Evolutionary conservation across 1,140 invertebrate genomes (phyloP).

Genomic region (Agrypnia vestita): DNA sequence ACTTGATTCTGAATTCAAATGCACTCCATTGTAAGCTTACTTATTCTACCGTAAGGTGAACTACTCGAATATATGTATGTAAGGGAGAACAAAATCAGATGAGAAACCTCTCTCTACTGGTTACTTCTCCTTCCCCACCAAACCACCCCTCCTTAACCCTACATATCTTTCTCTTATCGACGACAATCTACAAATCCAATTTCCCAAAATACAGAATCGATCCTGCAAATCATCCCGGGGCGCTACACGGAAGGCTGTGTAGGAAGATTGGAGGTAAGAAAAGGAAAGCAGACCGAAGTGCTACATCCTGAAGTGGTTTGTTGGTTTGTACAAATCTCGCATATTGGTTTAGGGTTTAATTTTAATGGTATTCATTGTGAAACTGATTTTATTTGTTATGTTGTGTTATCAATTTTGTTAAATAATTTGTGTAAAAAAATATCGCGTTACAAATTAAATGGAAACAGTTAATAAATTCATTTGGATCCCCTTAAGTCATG

Average conservation of each 20-base stretch:
- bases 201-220: slow-evolving; percentile 73
- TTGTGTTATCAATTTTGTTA: not conserved
- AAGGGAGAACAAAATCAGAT: slow-evolving; percentile 3
- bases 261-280: slow-evolving; percentile 21
- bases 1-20: not conserved
- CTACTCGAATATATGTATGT: not conserved
- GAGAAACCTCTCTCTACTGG: not conserved
- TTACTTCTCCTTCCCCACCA: not conserved
- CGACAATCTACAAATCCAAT: slow-evolving; percentile 73
- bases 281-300: not conserved
- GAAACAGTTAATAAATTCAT: too few species aligned
- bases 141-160: slow-evolving; percentile 32
- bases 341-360: too few species aligned
- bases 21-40: not conserved
- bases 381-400: not conserved
- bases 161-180: slow-evolving; percentile 62
- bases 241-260: not conserved
- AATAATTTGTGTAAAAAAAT: too few species aligned
- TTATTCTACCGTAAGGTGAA: not conserved
- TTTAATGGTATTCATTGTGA: not conserved
- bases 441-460: too few species aligned
- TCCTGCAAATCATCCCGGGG: slow-evolving; percentile 70
- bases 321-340: not conserved
- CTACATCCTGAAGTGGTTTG: not conserved
- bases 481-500: too few species aligned